A percentile compares a stretch with the other conserved stretches of the same genome.
These are phyloP conservation scores for Thymallus thymallus DNA, from an alignment of 2,113 vertebrate genomes.

Conservation along the genomic window DNA sequence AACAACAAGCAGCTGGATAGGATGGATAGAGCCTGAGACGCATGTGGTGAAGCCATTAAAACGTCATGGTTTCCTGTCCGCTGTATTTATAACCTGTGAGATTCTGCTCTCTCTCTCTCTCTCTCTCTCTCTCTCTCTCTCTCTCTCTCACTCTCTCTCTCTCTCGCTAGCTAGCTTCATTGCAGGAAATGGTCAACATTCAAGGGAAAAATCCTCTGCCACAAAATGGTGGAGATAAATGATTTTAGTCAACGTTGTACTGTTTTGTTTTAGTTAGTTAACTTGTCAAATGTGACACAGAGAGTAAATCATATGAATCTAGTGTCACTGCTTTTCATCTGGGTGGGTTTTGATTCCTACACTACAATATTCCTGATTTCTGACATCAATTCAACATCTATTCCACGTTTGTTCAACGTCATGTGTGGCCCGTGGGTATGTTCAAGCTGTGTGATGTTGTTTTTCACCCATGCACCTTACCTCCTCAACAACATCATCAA, in stretches of 20 bases:
- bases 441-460: neutral
- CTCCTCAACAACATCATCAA: constrained; percentile 52
- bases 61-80: constrained; percentile 42
- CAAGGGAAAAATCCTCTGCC: constrained; percentile 31
- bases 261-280: no score
- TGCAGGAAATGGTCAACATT: constrained; percentile 47
- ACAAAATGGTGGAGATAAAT: neutral
- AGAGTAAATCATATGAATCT: no score
- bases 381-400: no score
- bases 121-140: constrained; percentile 46
- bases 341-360: no score
- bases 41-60: constrained; percentile 51
- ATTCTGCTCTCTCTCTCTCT: constrained; percentile 46
- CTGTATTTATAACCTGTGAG: constrained; percentile 67
- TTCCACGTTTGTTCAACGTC: no score
- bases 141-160: constrained; percentile 49
- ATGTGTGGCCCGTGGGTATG: neutral
- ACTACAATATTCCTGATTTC: no score
- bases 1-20: constrained; percentile 33
- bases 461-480: neutral
- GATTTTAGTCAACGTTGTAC: neutral
- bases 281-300: no score
- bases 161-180: constrained; percentile 48
- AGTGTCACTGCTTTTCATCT: no score
- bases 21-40: constrained; percentile 13